Percentiles rank a stretch among this genome's conserved stretches.
Evolutionary conservation across 2,888 invertebrate genomes (phyloP).

Genomic region (Bombylius major): DNA sequence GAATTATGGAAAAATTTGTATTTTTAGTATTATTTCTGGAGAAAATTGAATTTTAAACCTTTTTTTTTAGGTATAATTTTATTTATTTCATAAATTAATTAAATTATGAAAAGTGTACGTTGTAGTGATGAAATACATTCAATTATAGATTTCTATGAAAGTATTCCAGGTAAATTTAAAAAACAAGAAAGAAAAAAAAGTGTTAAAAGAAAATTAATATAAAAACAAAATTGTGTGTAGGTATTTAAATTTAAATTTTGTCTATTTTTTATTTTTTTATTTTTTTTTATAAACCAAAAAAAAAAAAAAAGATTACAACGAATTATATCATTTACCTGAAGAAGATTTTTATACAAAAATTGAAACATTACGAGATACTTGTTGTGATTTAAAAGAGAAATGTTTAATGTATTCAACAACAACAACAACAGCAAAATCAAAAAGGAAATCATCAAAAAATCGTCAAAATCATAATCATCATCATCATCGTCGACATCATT

Average conservation of each 20-base stretch:
- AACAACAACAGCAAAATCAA: no score
- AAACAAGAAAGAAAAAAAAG: no score
- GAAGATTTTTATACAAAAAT: constrained; percentile 63
- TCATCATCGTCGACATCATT: background rate
- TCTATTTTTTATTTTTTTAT: background rate
- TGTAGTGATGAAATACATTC: constrained; percentile 39
- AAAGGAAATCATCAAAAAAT: no score
- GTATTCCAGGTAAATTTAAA: constrained; percentile 46
- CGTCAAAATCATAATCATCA: no score
- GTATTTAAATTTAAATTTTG: no score
- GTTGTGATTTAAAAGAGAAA: background rate
- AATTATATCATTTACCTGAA: constrained; percentile 60
- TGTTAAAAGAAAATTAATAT: no score
- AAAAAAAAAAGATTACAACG: constrained; percentile 47
- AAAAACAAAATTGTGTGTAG: no score
- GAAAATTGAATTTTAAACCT: no score
- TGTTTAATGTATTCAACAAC: background rate
- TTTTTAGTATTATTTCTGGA: no score
- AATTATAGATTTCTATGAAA: constrained; percentile 59
- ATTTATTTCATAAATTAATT: no score
- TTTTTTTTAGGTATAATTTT: no score
- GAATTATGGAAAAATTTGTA: no score
- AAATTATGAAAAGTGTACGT: background rate
- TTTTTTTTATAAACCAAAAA: background rate
- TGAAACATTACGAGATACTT: constrained; percentile 47